Evolutionary conservation across 2,888 invertebrate species (phyloP), one percentile per base, ranked within the genome.

Genomic region (Synanthedon vespiformis): DNA sequence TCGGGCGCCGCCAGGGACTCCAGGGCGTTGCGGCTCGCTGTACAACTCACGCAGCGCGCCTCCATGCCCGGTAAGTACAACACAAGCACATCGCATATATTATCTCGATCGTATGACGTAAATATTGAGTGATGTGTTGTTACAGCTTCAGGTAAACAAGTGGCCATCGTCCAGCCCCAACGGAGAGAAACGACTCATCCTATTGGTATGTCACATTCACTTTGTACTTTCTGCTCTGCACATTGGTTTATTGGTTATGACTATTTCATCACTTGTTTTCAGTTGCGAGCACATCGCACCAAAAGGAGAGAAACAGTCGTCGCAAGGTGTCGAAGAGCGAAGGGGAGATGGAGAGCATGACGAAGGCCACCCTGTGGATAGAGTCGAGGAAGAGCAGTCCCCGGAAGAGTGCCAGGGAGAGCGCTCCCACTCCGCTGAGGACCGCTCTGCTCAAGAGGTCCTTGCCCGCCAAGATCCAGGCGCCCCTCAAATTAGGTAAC

Each of bases 111-210:
- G 3, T 18, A 18, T 18, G 3, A 18, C 18, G 3, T 18, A 3
- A 18, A 18, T 18, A 27, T 41, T 1, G 6, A 41, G 10, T 11
- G 4, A 41, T 41, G 10, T 41, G 6, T 27, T 11, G 1, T 13
- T 16, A 44, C 51, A 53, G 61, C 71, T 0, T 76, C 77, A 13
- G 78, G 75, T 5, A 81, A 82, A 57, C 88, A 88, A 57, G 84
- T 88, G 53, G 88, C 88, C 4, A 72, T 88, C 10, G 88, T 88
- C 44, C 87, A 86, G 59, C 88, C 87, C 0, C 86, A 83, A 57
- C 62, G 86, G 40, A 62, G 87, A 54, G 78, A 77, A 54, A 64
- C 73, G 2, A 56, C 52, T 1, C 68, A 72, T 5, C 66, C 62
- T 16, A 64, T 57, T 44, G 77, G 83, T 81, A 53, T 72, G 70